A percentile compares a stretch with the other conserved stretches of the same genome.
Conservation (phyloP, 2,888 invertebrate species). For the Synergus laeviventris region DNA sequence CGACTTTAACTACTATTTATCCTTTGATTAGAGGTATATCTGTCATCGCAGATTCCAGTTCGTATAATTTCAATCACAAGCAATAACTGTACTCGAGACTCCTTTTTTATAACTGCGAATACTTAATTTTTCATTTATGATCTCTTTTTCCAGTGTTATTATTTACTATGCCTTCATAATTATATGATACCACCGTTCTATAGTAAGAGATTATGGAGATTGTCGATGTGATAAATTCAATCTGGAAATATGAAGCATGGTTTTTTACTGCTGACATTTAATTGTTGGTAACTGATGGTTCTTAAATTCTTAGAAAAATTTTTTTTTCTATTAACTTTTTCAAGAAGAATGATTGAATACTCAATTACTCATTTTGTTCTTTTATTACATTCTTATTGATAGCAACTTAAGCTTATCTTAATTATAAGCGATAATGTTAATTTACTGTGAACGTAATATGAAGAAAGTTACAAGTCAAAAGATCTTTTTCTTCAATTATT, state of each 20-base stretch:
- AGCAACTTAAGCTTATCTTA: no score
- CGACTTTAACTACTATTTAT: slow-evolving; percentile 19
- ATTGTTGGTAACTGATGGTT: not conserved
- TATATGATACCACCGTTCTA: not conserved
- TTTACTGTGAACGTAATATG: not conserved
- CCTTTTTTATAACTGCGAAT: not conserved
- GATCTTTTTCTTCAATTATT: not conserved
- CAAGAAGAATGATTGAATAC: not conserved
- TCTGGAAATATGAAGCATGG: not conserved
- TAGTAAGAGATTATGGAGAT: not conserved
- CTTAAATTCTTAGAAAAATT: not conserved
- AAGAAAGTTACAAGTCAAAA: no score
- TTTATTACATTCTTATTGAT: not conserved
- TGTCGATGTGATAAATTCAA: not conserved
- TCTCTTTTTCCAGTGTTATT: not conserved
- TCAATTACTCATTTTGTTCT: no score
- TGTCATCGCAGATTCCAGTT: slow-evolving; percentile 21
- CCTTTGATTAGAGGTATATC: slow-evolving; percentile 20
- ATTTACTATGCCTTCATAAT: slow-evolving; percentile 11
- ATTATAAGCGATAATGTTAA: not conserved
- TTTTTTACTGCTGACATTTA: not conserved
- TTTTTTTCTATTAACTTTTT: not conserved
- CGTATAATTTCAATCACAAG: slow-evolving; percentile 16
- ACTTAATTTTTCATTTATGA: slow-evolving; percentile 6
- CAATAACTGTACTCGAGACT: not conserved